These are phyloP conservation scores for Galeopsomyia nigrocyanea DNA, from an alignment of 2,888 invertebrate genomes.

Conservation along the genomic window DNA sequence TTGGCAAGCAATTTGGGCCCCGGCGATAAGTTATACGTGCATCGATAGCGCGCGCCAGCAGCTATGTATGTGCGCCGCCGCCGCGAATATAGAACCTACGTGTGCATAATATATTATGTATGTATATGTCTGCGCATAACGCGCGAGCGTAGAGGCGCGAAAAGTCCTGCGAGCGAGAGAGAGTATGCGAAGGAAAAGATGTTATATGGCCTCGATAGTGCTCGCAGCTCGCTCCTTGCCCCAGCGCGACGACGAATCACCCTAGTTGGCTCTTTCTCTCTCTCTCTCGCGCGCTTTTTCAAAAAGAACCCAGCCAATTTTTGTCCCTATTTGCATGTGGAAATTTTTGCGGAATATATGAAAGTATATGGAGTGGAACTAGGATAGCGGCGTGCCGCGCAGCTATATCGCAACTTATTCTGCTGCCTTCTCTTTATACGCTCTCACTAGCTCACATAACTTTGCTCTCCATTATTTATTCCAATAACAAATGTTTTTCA, in stretches of 20 bases:
- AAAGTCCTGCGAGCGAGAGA: neutral
- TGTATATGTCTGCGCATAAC: slow-evolving; percentile 46
- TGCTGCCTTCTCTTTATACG: no score
- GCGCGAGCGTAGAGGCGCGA: slow-evolving; percentile 27
- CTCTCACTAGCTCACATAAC: no score
- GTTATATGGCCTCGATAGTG: slow-evolving; percentile 39
- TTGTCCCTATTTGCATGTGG: slow-evolving; percentile 34
- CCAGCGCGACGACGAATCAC: slow-evolving; percentile 25
- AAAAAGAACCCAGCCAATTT: slow-evolving; percentile 41
- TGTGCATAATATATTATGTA: slow-evolving; percentile 58
- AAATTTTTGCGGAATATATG: slow-evolving; percentile 19
- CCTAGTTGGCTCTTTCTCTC: slow-evolving; percentile 36
- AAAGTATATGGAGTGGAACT: neutral
- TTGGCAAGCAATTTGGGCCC: slow-evolving; percentile 68
- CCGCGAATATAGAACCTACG: slow-evolving; percentile 45
- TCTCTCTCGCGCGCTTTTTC: slow-evolving; percentile 26
- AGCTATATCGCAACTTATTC: no score
- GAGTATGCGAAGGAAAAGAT: slow-evolving; percentile 9
- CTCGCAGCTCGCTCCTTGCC: neutral
- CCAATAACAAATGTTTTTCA: no score
- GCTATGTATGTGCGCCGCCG: neutral
- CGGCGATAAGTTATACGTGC: slow-evolving; percentile 67
- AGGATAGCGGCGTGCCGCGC: no score
- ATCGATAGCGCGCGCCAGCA: slow-evolving; percentile 60
- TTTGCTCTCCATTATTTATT: no score